Evolutionary conservation across 2,797 vertebrate genomes (phyloP).

Genomic region (Cyprinella venusta): DNA sequence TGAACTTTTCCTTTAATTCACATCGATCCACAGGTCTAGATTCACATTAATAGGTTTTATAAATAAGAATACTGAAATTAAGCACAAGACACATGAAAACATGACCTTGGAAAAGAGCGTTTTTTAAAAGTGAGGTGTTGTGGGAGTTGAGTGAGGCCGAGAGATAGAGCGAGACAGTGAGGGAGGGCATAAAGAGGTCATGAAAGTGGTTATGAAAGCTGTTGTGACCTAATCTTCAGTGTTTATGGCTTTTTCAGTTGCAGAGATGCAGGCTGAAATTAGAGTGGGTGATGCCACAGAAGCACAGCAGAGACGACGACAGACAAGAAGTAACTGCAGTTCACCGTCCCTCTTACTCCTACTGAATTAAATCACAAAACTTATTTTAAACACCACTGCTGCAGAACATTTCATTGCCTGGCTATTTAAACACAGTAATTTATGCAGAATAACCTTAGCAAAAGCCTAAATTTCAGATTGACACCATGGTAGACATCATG

Average conservation of each 20-base stretch:
- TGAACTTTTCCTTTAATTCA: not conserved
- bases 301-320: slow-evolving; percentile 65
- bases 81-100: slow-evolving; percentile 31
- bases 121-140: slow-evolving; percentile 58
- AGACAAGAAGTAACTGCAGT: slow-evolving; percentile 40
- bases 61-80: slow-evolving; percentile 27
- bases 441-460: not conserved
- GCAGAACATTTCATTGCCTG: slow-evolving; percentile 3
- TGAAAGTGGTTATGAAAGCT: slow-evolving; percentile 77
- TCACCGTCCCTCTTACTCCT: slow-evolving; percentile 31
- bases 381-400: slow-evolving; percentile 7
- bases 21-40: not conserved
- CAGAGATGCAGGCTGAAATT: slow-evolving; percentile 76
- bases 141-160: slow-evolving; percentile 54
- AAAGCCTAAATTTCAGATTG: slow-evolving; percentile 6
- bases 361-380: slow-evolving; percentile 31
- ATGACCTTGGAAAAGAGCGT: slow-evolving; percentile 32
- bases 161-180: slow-evolving; percentile 47
- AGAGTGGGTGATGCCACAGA: slow-evolving; percentile 72
- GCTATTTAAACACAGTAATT: slow-evolving; percentile 9
- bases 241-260: slow-evolving; percentile 72
- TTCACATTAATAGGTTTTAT: slow-evolving; percentile 20
- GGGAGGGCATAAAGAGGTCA: slow-evolving; percentile 73
- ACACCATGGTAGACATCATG: not conserved
- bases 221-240: slow-evolving; percentile 79